These are phyloP conservation scores for Zaprionus nigranus DNA, from an alignment of 1,140 invertebrate genomes.

Conservation along the genomic window DNA sequence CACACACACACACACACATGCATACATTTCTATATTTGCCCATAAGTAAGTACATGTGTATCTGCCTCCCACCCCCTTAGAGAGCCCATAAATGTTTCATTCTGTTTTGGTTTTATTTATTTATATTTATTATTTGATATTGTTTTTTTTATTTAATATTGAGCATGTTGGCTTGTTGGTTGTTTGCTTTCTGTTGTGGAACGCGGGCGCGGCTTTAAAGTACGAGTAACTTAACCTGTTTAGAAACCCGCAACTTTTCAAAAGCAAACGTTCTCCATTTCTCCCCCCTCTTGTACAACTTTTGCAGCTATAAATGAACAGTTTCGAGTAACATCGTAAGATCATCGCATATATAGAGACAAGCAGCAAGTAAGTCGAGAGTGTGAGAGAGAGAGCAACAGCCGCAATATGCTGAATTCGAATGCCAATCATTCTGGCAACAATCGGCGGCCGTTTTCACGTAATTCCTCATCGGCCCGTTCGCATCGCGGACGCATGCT, in stretches of 20 bases:
- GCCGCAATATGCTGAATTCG: slow-evolving; percentile 71
- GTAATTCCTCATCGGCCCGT: slow-evolving; percentile 69
- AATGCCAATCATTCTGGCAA: slow-evolving; percentile 75
- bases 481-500: slow-evolving; percentile 72
- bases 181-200: slow-evolving; percentile 77
- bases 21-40: slow-evolving; percentile 29
- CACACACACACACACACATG: slow-evolving; percentile 32
- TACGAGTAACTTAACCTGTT: slow-evolving; percentile 42
- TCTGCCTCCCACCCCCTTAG: slow-evolving; percentile 44
- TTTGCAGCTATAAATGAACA: slow-evolving; percentile 27
- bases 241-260: slow-evolving; percentile 41
- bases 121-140: slow-evolving; percentile 8
- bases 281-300: slow-evolving; percentile 44
- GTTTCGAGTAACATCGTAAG: slow-evolving; percentile 23
- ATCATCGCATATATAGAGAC: slow-evolving; percentile 15
- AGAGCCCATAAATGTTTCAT: slow-evolving; percentile 68
- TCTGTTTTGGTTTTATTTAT: slow-evolving; percentile 33
- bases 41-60: slow-evolving; percentile 67
- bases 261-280: slow-evolving; percentile 57
- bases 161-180: slow-evolving; percentile 80
- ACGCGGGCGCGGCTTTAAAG: slow-evolving; percentile 65
- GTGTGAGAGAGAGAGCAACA: slow-evolving; percentile 27
- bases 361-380: slow-evolving; percentile 34
- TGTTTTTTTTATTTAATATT: slow-evolving; percentile 38
- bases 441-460: slow-evolving; percentile 71